Conservation (phyloP, 2,888 invertebrate species). For the Chymomyza procnemis region DNA sequence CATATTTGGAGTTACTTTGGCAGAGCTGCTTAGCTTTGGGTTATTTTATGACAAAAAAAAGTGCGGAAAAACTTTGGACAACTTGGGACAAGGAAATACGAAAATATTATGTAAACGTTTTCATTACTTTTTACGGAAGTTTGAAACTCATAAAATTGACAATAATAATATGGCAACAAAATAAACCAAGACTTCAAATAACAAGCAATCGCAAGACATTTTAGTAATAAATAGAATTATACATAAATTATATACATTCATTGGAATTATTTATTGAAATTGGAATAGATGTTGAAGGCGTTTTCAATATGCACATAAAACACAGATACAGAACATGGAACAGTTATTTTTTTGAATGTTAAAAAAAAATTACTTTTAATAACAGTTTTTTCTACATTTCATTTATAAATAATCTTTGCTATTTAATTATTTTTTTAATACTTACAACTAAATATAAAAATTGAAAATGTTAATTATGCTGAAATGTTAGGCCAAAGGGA, state of each 20-base stretch:
- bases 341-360: too few species aligned
- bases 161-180: slow-evolving; percentile 50
- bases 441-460: too few species aligned
- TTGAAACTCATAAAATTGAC: slow-evolving; percentile 57
- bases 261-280: neutral
- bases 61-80: slow-evolving; percentile 46
- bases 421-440: too few species aligned
- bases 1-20: slow-evolving; percentile 26
- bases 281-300: neutral
- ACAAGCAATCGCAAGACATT: neutral
- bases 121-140: slow-evolving; percentile 59
- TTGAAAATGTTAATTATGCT: too few species aligned
- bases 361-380: too few species aligned
- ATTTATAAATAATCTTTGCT: too few species aligned
- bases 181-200: neutral
- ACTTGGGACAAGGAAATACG: slow-evolving; percentile 18
- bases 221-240: neutral
- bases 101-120: slow-evolving; percentile 57
- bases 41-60: slow-evolving; percentile 44
- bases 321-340: too few species aligned
- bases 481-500: neutral
- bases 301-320: too few species aligned
- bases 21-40: slow-evolving; percentile 2
- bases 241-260: neutral
- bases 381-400: too few species aligned